Conservation (phyloP, 2,888 invertebrate genomes). For the Labia minor region DNA sequence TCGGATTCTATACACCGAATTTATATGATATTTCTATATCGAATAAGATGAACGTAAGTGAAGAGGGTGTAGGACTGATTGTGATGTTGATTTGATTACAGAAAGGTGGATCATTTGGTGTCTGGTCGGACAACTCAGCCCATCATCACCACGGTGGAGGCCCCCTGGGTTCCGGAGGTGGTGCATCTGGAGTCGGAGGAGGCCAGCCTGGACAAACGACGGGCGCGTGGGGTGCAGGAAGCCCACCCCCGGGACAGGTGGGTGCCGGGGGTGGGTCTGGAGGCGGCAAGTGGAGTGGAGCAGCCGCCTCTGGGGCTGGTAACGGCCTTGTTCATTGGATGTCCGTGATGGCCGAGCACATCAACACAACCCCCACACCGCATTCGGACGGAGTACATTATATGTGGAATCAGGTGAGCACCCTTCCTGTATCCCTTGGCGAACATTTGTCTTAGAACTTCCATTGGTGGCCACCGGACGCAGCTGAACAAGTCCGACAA, state of each 20-base stretch:
- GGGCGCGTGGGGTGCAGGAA: slow-evolving; percentile 43
- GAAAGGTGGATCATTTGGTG: neutral
- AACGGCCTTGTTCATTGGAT: slow-evolving; percentile 89
- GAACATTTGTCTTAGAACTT: no score
- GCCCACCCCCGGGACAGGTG: slow-evolving; percentile 34
- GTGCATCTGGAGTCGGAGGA: slow-evolving; percentile 27
- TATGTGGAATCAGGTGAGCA: slow-evolving; percentile 41
- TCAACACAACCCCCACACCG: slow-evolving; percentile 46
- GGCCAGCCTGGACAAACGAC: slow-evolving; percentile 25
- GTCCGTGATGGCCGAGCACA: slow-evolving; percentile 94
- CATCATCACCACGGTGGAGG: slow-evolving; percentile 17
- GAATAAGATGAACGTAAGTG: no score
- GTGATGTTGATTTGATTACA: neutral
- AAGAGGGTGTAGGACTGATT: no score
- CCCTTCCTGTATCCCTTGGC: no score
- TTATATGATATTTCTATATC: no score
- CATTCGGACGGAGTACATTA: slow-evolving; percentile 55
- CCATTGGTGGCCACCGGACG: no score
- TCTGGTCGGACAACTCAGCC: neutral
- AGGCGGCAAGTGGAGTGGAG: slow-evolving; percentile 35
- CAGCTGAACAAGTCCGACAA: no score
- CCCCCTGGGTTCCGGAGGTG: slow-evolving; percentile 27
- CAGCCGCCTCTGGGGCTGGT: slow-evolving; percentile 45
- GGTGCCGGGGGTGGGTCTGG: slow-evolving; percentile 23
- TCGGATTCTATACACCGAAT: no score